Evolutionary conservation across 2,797 vertebrate species (phyloP).

Genomic region (Brachyrhaphis roseni): DNA sequence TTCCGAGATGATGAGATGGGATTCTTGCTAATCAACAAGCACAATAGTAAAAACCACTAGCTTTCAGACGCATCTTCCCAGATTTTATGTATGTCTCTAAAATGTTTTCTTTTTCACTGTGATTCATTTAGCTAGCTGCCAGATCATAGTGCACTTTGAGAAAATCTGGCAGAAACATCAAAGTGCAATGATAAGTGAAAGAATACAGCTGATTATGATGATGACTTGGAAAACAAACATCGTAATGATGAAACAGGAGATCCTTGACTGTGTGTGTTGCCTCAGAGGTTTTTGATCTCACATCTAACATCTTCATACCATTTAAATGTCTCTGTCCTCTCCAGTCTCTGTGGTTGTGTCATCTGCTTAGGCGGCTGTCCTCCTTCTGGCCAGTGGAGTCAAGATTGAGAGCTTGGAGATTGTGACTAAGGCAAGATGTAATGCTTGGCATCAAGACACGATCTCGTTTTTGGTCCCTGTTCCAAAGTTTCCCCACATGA

Average conservation of each 20-base stretch:
- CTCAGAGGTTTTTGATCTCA: constrained; percentile 54
- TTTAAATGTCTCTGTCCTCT: constrained; percentile 32
- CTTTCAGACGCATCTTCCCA: constrained; percentile 38
- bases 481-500: constrained; percentile 32
- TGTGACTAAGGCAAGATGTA: constrained; percentile 63
- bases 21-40: not conserved
- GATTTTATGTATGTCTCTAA: constrained; percentile 23
- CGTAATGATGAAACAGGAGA: constrained; percentile 62
- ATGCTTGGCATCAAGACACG: constrained; percentile 61
- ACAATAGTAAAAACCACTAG: constrained; percentile 30
- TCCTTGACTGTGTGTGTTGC: constrained; percentile 42
- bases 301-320: constrained; percentile 52
- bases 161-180: constrained; percentile 53
- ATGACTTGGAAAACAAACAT: constrained; percentile 62
- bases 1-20: not conserved
- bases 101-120: constrained; percentile 41
- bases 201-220: constrained; percentile 51
- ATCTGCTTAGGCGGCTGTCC: constrained; percentile 58
- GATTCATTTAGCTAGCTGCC: constrained; percentile 27
- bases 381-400: constrained; percentile 43
- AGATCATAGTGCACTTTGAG: constrained; percentile 37
- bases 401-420: constrained; percentile 38
- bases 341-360: constrained; percentile 46
- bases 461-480: constrained; percentile 40
- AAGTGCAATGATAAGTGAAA: constrained; percentile 46